phyloP scores from a whole-genome alignment of 2,888 invertebrate species.

The Archaeoteleia sp. region DNA sequence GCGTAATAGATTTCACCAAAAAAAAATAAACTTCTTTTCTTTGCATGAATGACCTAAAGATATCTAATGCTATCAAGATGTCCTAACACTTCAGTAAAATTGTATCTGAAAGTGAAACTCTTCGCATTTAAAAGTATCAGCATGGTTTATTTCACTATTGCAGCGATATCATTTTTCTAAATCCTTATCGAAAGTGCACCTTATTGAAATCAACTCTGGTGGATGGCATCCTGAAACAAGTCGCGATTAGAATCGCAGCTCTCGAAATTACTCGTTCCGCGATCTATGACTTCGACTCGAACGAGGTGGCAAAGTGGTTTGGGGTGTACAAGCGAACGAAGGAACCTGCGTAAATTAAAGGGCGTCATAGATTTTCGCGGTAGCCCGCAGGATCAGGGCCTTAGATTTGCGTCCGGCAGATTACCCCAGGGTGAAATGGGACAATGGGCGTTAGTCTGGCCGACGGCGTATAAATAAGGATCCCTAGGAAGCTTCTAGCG shows the following conservation, averaged over 20 bases:
- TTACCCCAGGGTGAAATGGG: constrained; percentile 74
- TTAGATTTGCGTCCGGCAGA: constrained; percentile 75
- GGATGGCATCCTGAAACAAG: constrained; percentile 23
- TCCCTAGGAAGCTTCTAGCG: constrained; percentile 70
- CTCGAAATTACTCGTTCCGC: constrained; percentile 26
- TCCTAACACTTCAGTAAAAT: too few species aligned
- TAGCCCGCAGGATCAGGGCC: constrained; percentile 75
- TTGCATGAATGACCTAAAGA: too few species aligned
- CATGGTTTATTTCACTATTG: too few species aligned
- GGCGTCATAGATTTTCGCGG: constrained; percentile 74
- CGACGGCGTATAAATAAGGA: constrained; percentile 74
- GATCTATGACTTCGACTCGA: constrained; percentile 42
- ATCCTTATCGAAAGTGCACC: too few species aligned
- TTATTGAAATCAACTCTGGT: constrained; percentile 8
- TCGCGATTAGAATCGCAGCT: constrained; percentile 30
- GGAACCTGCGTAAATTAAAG: constrained; percentile 73
- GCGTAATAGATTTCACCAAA: too few species aligned
- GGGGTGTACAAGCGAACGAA: constrained; percentile 42
- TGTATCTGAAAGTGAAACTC: too few species aligned
- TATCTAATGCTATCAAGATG: too few species aligned
- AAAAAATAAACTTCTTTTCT: too few species aligned
- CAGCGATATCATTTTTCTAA: too few species aligned
- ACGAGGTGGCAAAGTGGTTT: constrained; percentile 31
- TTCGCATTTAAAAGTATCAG: too few species aligned
- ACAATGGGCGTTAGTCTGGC: constrained; percentile 74